Percentiles rank a stretch among this genome's conserved stretches.
phyloP scores from a whole-genome alignment of 92 coral and sea anemone species.

The Blastomussa wellsi region DNA sequence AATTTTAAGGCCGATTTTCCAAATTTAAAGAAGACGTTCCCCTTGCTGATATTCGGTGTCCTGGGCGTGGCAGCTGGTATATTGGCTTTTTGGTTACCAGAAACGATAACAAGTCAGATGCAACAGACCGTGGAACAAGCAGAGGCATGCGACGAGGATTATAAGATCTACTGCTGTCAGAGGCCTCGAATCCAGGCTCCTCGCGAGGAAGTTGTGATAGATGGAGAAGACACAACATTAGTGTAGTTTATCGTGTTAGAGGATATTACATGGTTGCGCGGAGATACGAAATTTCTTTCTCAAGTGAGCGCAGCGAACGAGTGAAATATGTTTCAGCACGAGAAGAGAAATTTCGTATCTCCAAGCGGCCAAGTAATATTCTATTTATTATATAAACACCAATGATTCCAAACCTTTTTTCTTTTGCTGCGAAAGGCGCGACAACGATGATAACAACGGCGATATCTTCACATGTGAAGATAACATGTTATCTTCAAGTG shows the following conservation, averaged over 20 bases:
- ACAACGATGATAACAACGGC: too few relatives aligned
- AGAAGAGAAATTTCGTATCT: too few relatives aligned
- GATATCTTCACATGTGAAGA: too few relatives aligned
- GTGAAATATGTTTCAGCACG: too few relatives aligned
- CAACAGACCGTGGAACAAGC: slow-evolving; percentile 78
- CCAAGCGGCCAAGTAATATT: too few relatives aligned
- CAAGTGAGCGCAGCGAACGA: too few relatives aligned
- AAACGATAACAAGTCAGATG: slow-evolving; percentile 66
- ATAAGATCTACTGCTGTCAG: slow-evolving; percentile 55
- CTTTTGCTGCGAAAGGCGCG: too few relatives aligned
- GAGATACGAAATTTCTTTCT: too few relatives aligned
- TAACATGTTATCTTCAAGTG: too few relatives aligned
- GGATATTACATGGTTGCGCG: too few relatives aligned
- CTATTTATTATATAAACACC: too few relatives aligned
- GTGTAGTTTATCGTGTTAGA: not conserved
- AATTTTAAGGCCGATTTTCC: slow-evolving; percentile 70
- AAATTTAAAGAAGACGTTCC: slow-evolving; percentile 53
- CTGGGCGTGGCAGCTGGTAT: slow-evolving; percentile 64
- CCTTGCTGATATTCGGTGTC: slow-evolving; percentile 69
- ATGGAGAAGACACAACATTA: slow-evolving; percentile 14
- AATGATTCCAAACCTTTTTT: too few relatives aligned
- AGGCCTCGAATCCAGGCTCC: slow-evolving; percentile 13
- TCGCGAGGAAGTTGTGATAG: not conserved
- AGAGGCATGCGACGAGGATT: slow-evolving; percentile 75
- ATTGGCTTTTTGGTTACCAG: slow-evolving; percentile 70